Percentiles rank a stretch among this genome's conserved stretches.
These are phyloP conservation scores for Hybos culiciformis DNA, from an alignment of 2,888 invertebrate genomes.

Conservation along the genomic window DNA sequence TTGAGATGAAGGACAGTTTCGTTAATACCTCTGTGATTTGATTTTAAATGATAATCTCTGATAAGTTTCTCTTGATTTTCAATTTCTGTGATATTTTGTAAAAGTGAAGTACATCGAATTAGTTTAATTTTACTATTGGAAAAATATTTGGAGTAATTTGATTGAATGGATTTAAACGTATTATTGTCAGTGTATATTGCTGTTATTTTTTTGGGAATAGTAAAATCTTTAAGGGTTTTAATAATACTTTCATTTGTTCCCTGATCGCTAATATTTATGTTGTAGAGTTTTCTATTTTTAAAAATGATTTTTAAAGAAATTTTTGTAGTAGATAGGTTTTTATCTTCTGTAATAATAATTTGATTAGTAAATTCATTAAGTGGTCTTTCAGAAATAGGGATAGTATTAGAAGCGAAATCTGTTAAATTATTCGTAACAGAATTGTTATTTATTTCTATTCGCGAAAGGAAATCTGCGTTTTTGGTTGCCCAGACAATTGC, in stretches of 20 bases:
- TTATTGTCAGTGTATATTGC: slow-evolving; percentile 14
- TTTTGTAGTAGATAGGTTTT: too few relatives aligned
- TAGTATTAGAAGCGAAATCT: background rate
- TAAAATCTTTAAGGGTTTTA: slow-evolving; percentile 11
- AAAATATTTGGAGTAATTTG: slow-evolving; percentile 11
- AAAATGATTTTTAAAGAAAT: too few relatives aligned
- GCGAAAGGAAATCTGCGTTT: slow-evolving; percentile 5
- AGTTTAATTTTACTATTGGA: slow-evolving; percentile 3
- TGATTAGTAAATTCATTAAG: too few relatives aligned
- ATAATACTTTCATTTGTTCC: slow-evolving; percentile 11
- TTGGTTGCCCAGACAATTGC: too few relatives aligned
- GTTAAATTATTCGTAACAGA: background rate
- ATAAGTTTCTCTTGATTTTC: slow-evolving; percentile 6
- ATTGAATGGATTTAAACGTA: slow-evolving; percentile 14
- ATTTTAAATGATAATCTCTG: slow-evolving; percentile 4
- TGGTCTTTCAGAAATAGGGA: too few relatives aligned
- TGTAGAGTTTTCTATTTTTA: slow-evolving; percentile 13
- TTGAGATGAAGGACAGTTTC: background rate
- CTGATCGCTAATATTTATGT: slow-evolving; percentile 9
- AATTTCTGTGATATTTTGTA: slow-evolving; percentile 2
- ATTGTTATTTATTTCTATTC: background rate
- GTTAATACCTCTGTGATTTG: slow-evolving; percentile 7
- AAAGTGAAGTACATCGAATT: background rate
- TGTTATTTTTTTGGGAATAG: slow-evolving; percentile 14
- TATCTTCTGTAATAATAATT: too few relatives aligned